Evolutionary conservation across 2,113 vertebrate genomes (phyloP), one percentile per base, ranked within the genome.

Genomic region (Perca schrenkii): DNA sequence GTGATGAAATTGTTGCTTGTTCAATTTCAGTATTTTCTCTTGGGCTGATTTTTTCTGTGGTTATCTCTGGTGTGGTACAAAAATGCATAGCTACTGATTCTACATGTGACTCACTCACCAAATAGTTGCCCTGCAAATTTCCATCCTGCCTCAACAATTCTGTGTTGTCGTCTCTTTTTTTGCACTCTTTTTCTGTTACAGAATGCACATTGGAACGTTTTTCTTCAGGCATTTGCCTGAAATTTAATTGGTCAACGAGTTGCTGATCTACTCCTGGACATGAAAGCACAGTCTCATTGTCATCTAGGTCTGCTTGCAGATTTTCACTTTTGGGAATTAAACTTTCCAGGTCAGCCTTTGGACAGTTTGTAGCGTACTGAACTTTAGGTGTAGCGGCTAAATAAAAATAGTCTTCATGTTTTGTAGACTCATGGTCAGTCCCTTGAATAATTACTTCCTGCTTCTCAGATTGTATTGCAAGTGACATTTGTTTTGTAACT

Each of bases 71-170:
- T 52, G 40, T 58, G 54, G 8, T 15, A 49, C 49, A 53, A 64
- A 62, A 65, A 4, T 70, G 46, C 74, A 19, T 52, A 66, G 11
- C 28, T 43, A n/a, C 17, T 47, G 62, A 61, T 31, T 56, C 62
- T 4, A 54, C 50, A 64, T 64, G 34, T 46, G 57, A 86, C 52
- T 84, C 86, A 76, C 28, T 78, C 28, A 49, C 31, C n/a, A 69
- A 69, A 67, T 15, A 36, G 58, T 60, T 64, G 17, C 31, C 40
- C 25, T 77, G 73, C 17, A 74, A n/a, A n/a, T 28, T 53, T 84
- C n/a, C 75, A 57, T 66, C n/a, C 7, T 53, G 70, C 12, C 6
- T 21, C 28, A 53, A 69, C 53, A 87, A 50, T 2, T 76, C 58
- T 31, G 21, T 21, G 0, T 58, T 53, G 19, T 82, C 22, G 2